Conservation (phyloP, 2,888 invertebrate genomes). For the Meta bourneti region DNA sequence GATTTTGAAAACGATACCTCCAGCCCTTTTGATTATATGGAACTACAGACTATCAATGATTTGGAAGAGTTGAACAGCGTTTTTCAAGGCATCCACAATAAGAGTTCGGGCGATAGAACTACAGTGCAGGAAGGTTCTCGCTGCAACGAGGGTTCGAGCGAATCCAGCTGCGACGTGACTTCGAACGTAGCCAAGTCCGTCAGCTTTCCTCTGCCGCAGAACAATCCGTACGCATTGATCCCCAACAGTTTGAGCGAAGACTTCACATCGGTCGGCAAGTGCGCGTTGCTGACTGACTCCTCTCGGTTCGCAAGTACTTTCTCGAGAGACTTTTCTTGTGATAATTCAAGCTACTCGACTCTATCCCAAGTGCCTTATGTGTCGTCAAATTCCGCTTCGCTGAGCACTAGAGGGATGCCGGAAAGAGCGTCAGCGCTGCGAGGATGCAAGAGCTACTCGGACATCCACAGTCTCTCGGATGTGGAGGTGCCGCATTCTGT, state of each 20-base stretch:
- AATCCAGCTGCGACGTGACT: background rate
- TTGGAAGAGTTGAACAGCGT: slow-evolving; percentile 94
- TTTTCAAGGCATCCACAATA: slow-evolving; percentile 78
- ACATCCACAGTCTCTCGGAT: slow-evolving; percentile 69
- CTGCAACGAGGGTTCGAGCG: background rate
- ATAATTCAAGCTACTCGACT: slow-evolving; percentile 26
- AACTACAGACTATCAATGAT: slow-evolving; percentile 94
- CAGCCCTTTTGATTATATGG: slow-evolving; percentile 95
- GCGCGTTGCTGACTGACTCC: background rate
- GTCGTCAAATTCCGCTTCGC: slow-evolving; percentile 28
- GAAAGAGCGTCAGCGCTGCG: slow-evolving; percentile 27
- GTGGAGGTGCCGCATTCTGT: background rate
- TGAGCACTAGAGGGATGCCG: background rate
- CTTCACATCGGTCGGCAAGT: background rate
- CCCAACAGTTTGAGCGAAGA: slow-evolving; percentile 18
- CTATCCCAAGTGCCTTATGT: slow-evolving; percentile 72
- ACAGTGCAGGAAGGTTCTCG: too few species aligned
- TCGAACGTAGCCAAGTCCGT: slow-evolving; percentile 18
- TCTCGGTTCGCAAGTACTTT: background rate
- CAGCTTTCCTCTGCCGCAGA: slow-evolving; percentile 37
- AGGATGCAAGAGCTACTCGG: slow-evolving; percentile 77
- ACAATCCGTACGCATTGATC: background rate
- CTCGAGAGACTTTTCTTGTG: slow-evolving; percentile 22
- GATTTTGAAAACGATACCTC: slow-evolving; percentile 96
- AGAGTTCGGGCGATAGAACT: too few species aligned